Evolutionary conservation across 2,113 vertebrate genomes (phyloP), one percentile per base, ranked within the genome.

Genomic region (Otis tarda): DNA sequence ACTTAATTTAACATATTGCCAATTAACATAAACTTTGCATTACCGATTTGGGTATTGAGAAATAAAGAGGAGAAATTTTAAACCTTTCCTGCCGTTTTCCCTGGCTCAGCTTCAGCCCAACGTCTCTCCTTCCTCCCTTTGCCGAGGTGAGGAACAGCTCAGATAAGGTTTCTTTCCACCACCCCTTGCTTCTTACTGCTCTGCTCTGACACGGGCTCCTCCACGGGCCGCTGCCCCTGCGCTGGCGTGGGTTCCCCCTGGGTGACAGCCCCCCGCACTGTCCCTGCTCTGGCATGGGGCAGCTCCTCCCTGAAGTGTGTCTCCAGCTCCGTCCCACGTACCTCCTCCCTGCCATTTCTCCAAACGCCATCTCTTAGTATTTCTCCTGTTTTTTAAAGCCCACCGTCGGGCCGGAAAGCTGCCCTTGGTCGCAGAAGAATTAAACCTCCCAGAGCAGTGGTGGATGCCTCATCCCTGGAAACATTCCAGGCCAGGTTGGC

Each of bases 201-300:
- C 37, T 71, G 28, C 68, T 55, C 27, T 8, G 13, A n/a, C 33
- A 8, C 0, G 21, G 77, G 31, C 27, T 53, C 20, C 3, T 21
- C 43, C 28, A 10, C 2, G 8, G 22, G 65, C 43, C 22, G 11
- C 47, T 53, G n/a, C 14, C 52, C 23, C 61, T 31, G 39, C 49
- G 23, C 49, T 6, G 6, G 5, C 3, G 0, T 2, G 18, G 55
- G 16, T 41, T 12, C 10, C 20, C 18, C 15, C 8, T 0, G 1
- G 14, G 65, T 76, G 30, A 39, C 6, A 71, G 25, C 39, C 31
- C 10, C 35, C 24, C 16, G 0, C 12, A 7, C 7, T 33, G 19
- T 61, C 22, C 67, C 57, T 60, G 43, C 41, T 31, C 37, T 76
- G 30, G 43, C 33, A 1, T 3, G 15, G 30, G 69, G 9, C 2